Evolutionary conservation across 2,113 vertebrate genomes (phyloP), one percentile per base, ranked within the genome.

Genomic region (Ammospiza caudacuta): DNA sequence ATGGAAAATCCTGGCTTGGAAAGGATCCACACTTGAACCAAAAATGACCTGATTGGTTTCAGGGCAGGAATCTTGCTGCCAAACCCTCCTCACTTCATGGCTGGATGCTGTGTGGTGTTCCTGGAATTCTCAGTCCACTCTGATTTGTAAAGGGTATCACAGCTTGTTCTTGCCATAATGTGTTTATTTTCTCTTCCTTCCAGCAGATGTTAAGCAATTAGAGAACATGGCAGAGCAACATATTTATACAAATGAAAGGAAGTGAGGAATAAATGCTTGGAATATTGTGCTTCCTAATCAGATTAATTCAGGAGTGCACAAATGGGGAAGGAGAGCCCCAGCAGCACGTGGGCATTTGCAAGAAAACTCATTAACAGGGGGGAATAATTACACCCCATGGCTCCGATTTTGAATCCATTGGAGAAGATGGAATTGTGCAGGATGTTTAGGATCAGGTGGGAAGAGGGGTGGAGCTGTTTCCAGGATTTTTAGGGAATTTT

Each of bases 161-260:
- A 79, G 83, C 76, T 93, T 92, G 94, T 96, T 96, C 95, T 84
- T 91, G 92, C 95, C 69, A 79, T 93, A 87, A 94, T 82, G 86
- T 96, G 95, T 96, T 96, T 96, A 92, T 96, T 96, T 96, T 94
- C 94, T 69, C 86, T 96, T 93, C 92, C 90, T 84, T 84, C 82
- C 87, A 95, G 62, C 95, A 94, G 95, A 96, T 96, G 95, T 93
- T 96, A 66, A 95, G 94, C 94, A 93, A 97, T 96, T 97, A 94
- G 94, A 79, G 89, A 94, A 95, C 81, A 78, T 90, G 92, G 92
- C 95, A 96, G 92, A 95, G 91, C 95, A 89, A 84, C 62, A 55
- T 94, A 93, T 96, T 97, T 94, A 92, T 95, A 89, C 95, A 95
- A 96, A 95, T 94, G 95, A 89, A 96, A 96, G 95, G 96, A 95